A percentile compares a stretch with the other conserved stretches of the same genome.
These are phyloP conservation scores for Vidua macroura DNA, from an alignment of 2,113 vertebrate species.

Conservation along the genomic window DNA sequence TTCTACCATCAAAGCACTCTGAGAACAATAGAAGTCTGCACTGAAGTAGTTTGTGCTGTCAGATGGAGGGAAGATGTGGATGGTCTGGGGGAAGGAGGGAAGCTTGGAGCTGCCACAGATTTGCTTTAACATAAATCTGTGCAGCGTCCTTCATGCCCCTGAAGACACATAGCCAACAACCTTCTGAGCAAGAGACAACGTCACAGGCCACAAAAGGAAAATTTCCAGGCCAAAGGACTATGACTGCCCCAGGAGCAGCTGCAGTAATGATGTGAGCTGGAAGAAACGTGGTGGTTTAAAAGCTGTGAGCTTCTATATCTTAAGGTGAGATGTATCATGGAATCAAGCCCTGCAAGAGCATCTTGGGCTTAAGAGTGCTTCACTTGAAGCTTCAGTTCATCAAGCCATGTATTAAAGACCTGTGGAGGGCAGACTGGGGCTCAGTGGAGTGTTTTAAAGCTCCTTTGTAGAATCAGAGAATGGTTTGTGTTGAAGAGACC, in stretches of 20 bases:
- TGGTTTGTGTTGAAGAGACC: not conserved
- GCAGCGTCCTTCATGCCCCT: not conserved
- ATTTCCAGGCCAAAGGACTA: not conserved
- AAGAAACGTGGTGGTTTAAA: not conserved
- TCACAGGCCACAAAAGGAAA: not conserved
- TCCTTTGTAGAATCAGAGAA: not conserved
- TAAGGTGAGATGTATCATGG: not conserved
- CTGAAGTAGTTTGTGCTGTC: not conserved
- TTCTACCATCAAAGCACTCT: constrained; percentile 21
- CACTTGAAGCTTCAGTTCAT: not conserved
- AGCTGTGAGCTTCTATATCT: not conserved
- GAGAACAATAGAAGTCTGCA: not conserved
- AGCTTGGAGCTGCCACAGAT: not conserved
- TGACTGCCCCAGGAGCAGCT: not conserved
- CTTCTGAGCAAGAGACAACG: not conserved
- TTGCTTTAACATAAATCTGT: not conserved
- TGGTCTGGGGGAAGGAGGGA: not conserved
- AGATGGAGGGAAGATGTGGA: constrained; percentile 27
- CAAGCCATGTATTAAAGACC: not conserved
- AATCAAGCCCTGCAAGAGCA: not conserved
- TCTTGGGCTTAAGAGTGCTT: not conserved
- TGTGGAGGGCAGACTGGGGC: not conserved
- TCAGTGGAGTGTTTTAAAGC: not conserved
- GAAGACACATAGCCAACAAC: not conserved
- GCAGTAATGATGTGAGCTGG: not conserved